Evolutionary conservation across 2,113 vertebrate genomes (phyloP), one percentile per base, ranked within the genome.

Genomic region (Spea bombifrons): DNA sequence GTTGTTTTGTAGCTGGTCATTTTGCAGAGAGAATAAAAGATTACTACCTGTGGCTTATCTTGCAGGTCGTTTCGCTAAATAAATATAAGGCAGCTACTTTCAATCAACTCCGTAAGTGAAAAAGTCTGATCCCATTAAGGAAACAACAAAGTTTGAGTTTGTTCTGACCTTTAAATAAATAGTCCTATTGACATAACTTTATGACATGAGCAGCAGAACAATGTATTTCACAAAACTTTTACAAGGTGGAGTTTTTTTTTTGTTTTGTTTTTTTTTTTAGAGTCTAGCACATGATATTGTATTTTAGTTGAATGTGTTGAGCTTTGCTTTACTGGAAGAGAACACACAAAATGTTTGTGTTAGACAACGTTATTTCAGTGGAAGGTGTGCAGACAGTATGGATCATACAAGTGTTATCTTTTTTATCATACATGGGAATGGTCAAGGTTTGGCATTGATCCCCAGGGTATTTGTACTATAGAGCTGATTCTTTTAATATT

Each of bases 41-140:
- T 69, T 69, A 69, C 53, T 68, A 69, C 75, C 75, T 76, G 75
- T 50, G 57, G 43, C 43, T 66, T 61, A 53, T 49, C 75, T 75
- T 47, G 70, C 75, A 76, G 75, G 75, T 76, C 75, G 70, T 67
- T 70, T 69, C 66, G 70, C 75, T 76, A 76, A 59, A 76, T 76
- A 70, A 70, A 70, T 76, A 61, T 57, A 70, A 66, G 66, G 75
- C 75, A 69, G 45, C 44, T 8, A 7, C 66, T 61, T 55, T 76
- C 75, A 45, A 76, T 76, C 65, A 57, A 45, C 61, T 70, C 10
- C 46, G 68, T 52, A 76, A 66, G 45, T 47, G 47, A n/a, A 59
- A 46, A 70, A 12, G 57, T 76, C 66, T 49, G 75, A 70, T 69
- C 70, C 75, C 64, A 76, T 76, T 76, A 76, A 48, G 65, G 50